Evolutionary conservation across 1,140 invertebrate genomes (phyloP).

Genomic region (Brachionus calyciflorus): DNA sequence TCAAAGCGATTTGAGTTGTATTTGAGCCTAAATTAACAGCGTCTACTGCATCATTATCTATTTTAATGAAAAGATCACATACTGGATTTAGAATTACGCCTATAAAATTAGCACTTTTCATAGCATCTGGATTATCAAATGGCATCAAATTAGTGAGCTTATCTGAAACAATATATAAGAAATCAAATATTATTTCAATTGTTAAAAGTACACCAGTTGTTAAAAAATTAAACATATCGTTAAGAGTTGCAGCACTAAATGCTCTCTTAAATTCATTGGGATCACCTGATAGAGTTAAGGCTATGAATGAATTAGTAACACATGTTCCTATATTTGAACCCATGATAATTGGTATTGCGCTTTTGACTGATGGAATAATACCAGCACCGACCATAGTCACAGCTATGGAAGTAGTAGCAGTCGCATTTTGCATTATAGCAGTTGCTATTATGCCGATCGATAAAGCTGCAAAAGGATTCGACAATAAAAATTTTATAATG

Average conservation of each 20-base stretch:
- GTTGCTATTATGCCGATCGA: conserved; percentile 68
- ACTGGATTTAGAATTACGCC: conserved; percentile 14
- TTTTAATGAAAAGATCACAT: conserved; percentile 7
- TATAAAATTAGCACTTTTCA: conserved; percentile 21
- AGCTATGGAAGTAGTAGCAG: conserved; percentile 67
- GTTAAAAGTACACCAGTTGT: conserved; percentile 62
- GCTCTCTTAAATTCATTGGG: conserved; percentile 63
- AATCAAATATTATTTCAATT: conserved; percentile 54
- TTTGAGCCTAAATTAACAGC: neutral
- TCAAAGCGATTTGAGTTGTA: neutral
- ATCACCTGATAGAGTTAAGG: conserved; percentile 58
- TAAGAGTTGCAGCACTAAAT: conserved; percentile 66
- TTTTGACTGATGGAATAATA: conserved; percentile 56
- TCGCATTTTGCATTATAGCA: conserved; percentile 67
- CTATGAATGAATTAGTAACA: conserved; percentile 66
- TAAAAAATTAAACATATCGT: conserved; percentile 66
- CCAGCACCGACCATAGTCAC: conserved; percentile 65
- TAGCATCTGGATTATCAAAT: neutral
- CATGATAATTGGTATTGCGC: conserved; percentile 66
- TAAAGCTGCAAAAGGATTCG: conserved; percentile 64
- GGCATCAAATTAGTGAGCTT: conserved; percentile 9
- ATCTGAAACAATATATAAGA: conserved; percentile 4
- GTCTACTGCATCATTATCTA: neutral
- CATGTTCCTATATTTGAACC: conserved; percentile 67
- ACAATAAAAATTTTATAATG: conserved; percentile 53